These are phyloP conservation scores for Archivesica marissinica DNA, from an alignment of 1,140 invertebrate species.

Conservation along the genomic window DNA sequence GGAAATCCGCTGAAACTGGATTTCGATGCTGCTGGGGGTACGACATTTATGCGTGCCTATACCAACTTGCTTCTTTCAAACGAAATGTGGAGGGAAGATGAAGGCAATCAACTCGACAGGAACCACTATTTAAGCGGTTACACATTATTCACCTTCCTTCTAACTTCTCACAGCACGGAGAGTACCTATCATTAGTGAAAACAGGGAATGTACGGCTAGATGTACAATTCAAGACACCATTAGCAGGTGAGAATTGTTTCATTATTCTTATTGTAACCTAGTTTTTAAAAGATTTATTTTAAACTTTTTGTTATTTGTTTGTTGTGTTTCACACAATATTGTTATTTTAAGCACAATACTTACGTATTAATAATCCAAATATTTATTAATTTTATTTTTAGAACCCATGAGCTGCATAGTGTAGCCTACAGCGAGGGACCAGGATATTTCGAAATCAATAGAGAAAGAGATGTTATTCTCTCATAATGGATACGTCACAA, in stretches of 20 bases:
- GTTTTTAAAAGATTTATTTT: too few relatives aligned
- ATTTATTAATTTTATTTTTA: too few relatives aligned
- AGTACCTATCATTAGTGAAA: constrained; percentile 33
- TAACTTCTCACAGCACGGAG: constrained; percentile 39
- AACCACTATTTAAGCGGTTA: constrained; percentile 26
- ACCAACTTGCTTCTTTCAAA: constrained; percentile 11
- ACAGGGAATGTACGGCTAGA: constrained; percentile 45
- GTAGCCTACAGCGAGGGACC: too few relatives aligned
- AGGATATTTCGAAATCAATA: too few relatives aligned
- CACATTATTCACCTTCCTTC: constrained; percentile 39
- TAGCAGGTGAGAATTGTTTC: constrained; percentile 7
- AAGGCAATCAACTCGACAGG: constrained; percentile 35
- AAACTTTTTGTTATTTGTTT: too few relatives aligned
- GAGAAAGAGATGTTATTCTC: too few relatives aligned
- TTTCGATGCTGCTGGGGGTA: constrained; percentile 29
- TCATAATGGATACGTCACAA: too few relatives aligned
- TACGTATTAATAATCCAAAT: too few relatives aligned
- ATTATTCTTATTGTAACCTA: too few relatives aligned
- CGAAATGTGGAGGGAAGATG: constrained; percentile 50
- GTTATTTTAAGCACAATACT: too few relatives aligned
- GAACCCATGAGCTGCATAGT: too few relatives aligned
- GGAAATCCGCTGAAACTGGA: constrained; percentile 54
- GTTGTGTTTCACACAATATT: too few relatives aligned
- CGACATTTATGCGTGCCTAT: constrained; percentile 23
- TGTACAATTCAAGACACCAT: constrained; percentile 19